Conservation (phyloP, 2,888 invertebrate species). For the Acleris literana region DNA sequence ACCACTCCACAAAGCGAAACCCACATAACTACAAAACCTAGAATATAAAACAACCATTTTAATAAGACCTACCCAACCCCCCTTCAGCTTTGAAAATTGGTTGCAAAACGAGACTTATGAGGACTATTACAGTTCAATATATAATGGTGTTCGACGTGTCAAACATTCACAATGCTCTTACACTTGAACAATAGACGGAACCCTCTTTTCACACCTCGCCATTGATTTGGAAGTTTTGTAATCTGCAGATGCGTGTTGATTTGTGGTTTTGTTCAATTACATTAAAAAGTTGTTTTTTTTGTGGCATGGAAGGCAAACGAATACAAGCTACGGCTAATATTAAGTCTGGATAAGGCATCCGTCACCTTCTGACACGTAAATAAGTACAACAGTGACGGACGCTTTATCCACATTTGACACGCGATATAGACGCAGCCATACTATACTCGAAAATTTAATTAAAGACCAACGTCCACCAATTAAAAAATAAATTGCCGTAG, state of each 20-base stretch:
- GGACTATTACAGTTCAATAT: slow-evolving; percentile 2
- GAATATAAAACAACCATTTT: slow-evolving; percentile 12
- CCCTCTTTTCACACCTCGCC: slow-evolving; percentile 31
- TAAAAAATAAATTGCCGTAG: no score
- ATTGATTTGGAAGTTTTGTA: slow-evolving; percentile 27
- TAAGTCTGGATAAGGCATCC: no score
- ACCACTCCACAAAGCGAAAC: slow-evolving; percentile 28
- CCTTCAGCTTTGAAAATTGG: not conserved
- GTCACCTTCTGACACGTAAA: no score
- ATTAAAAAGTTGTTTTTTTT: not conserved
- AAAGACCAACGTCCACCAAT: no score
- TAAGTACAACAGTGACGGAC: no score
- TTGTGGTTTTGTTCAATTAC: not conserved
- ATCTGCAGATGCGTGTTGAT: slow-evolving; percentile 12
- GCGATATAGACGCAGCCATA: no score
- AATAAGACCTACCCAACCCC: slow-evolving; percentile 1
- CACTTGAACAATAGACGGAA: slow-evolving; percentile 20
- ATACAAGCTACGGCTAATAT: no score
- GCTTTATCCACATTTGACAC: no score
- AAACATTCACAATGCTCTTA: slow-evolving; percentile 16
- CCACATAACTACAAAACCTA: slow-evolving; percentile 23
- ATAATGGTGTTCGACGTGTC: slow-evolving; percentile 21
- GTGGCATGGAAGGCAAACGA: no score
- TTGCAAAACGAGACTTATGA: not conserved
- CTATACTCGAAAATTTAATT: no score